Conservation (phyloP, 2,113 vertebrate genomes). For the Ailurus styani region DNA sequence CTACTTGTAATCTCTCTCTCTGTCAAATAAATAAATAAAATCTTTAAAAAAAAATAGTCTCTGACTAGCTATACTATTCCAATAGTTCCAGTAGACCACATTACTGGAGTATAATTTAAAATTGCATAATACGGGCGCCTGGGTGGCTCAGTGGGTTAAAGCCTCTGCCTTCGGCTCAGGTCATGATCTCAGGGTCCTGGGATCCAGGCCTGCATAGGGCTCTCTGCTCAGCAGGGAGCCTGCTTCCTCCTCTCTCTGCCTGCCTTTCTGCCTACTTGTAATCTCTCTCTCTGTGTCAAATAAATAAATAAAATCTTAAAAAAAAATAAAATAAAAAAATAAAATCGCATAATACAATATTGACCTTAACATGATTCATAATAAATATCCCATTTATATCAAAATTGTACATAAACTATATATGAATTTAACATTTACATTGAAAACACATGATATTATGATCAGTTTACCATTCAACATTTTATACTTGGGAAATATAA, state of each 20-base stretch:
- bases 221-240: too few species aligned
- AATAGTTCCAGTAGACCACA: background rate
- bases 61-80: background rate
- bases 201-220: too few species aligned
- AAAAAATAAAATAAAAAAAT: too few species aligned
- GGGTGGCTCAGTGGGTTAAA: too few species aligned
- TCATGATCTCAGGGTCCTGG: too few species aligned
- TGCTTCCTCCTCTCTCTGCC: too few species aligned
- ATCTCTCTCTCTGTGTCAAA: too few species aligned
- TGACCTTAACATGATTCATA: background rate
- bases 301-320: too few species aligned
- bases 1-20: too few species aligned
- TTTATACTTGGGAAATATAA: background rate
- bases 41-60: background rate
- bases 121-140: background rate
- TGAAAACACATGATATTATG: background rate
- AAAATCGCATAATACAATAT: background rate
- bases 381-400: background rate
- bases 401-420: background rate
- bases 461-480: background rate
- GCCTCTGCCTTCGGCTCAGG: too few species aligned
- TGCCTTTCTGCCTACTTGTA: too few species aligned
- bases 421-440: background rate
- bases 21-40: too few species aligned
- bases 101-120: background rate